Evolutionary conservation across 2,888 invertebrate species (phyloP).

Genomic region (Platycheirus rosarum): DNA sequence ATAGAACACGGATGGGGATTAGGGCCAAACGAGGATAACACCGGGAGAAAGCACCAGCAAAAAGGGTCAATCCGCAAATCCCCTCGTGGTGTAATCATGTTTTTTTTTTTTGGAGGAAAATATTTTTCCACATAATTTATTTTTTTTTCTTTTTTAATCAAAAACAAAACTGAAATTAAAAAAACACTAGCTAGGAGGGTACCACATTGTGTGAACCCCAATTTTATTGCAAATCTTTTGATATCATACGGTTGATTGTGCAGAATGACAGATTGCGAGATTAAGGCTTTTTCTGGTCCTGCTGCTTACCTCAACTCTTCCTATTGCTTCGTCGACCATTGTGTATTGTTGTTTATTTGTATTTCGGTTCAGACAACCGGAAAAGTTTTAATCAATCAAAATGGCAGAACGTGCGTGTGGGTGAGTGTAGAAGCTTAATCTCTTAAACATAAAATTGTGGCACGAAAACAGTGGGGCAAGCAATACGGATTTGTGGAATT

Average conservation of each 20-base stretch:
- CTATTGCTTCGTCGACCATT: slow-evolving; percentile 8
- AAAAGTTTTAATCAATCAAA: slow-evolving; percentile 69
- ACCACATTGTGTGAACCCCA: slow-evolving; percentile 30
- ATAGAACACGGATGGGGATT: slow-evolving; percentile 29
- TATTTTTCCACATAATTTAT: slow-evolving; percentile 3
- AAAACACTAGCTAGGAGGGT: background rate
- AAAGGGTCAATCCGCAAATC: slow-evolving; percentile 53
- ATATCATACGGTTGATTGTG: slow-evolving; percentile 62
- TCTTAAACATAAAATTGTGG: slow-evolving; percentile 11
- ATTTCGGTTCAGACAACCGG: slow-evolving; percentile 58
- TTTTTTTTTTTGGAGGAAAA: slow-evolving; percentile 21
- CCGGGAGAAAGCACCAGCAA: slow-evolving; percentile 12
- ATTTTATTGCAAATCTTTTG: slow-evolving; percentile 63
- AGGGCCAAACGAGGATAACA: slow-evolving; percentile 54
- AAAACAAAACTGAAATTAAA: background rate
- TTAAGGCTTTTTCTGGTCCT: slow-evolving; percentile 34
- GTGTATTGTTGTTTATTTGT: slow-evolving; percentile 32
- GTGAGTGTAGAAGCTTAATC: slow-evolving; percentile 20
- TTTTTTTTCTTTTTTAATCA: slow-evolving; percentile 25
- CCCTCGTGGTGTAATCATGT: slow-evolving; percentile 30
- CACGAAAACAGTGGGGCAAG: slow-evolving; percentile 21
- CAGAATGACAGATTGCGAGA: slow-evolving; percentile 65
- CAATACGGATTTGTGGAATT: slow-evolving; percentile 14
- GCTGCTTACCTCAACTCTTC: slow-evolving; percentile 31
- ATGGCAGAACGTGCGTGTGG: slow-evolving; percentile 48